Evolutionary conservation across 2,888 invertebrate genomes (phyloP), one percentile per base, ranked within the genome.

Genomic region (Drosophila imparisetae): DNA sequence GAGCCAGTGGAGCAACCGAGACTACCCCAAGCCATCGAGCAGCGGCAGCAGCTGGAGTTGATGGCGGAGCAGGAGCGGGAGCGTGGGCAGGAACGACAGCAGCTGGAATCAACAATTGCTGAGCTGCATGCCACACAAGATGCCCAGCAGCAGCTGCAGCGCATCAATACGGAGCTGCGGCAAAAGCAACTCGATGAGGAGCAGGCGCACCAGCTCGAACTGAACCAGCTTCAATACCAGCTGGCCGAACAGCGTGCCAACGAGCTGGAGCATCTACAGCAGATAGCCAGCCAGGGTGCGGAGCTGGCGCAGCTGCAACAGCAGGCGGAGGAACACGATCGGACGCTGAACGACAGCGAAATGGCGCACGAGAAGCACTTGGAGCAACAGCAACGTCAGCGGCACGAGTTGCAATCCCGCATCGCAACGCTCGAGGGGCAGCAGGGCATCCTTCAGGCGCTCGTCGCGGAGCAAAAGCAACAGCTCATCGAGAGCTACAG

Each of bases 231-330:
- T 2, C 64, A 65, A 4, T 21, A 18, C 5, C 59, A n/a, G n/a
- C 49, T 75, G 2, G 30, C 15, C 1, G 80, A 85, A 6, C 32
- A 81, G 21, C 72, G 72, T 7, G 59, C 59, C 21, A 36, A 52
- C 4, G 68, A 94, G 54, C 93, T 94, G 66, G 93, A 94, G 66
- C 91, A 93, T n/a, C 93, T 94, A 53, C 94, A 94, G 81, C 91
- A 94, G 81, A 89, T 94, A 65, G 88, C 29, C 61, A 66, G 93
- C 82, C 90, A 94, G 67, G 91, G 92, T 83, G 75, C 92, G 10
- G 92, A 94, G 91, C 52, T 92, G 45, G 36, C 63, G 24, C 76
- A 78, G 21, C 59, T 92, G 0, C 82, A 79, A 32, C 69, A 83
- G 49, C 78, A 90, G 27, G 82, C 89, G 0, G 90, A 91, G 49